Conservation (phyloP, 2,888 invertebrate species). For the Molanna angustata region DNA sequence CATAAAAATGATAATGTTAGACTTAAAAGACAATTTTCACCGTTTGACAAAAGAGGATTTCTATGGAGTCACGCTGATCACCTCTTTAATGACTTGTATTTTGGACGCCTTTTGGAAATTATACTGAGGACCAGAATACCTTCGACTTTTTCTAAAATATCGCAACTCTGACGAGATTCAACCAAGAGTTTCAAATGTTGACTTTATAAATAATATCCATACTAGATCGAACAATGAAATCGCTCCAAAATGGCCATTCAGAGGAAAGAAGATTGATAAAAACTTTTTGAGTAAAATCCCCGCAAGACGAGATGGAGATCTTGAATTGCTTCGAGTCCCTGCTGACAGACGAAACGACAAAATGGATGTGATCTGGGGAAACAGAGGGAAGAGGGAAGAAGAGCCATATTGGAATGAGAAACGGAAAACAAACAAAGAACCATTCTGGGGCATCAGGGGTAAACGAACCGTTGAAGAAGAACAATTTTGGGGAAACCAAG, state of each 20-base stretch:
- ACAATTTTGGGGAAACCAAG: conserved; percentile 16
- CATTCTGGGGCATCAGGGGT: conserved; percentile 36
- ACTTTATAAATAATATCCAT: conserved; percentile 6
- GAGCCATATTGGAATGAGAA: conserved; percentile 41
- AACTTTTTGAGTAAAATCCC: conserved; percentile 35
- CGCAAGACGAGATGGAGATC: conserved; percentile 39
- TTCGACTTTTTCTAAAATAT: no score
- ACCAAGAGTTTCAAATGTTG: background rate
- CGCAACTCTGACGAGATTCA: background rate
- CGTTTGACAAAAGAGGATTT: no score
- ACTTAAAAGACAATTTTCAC: no score
- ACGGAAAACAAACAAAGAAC: conserved; percentile 35
- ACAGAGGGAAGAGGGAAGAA: conserved; percentile 39
- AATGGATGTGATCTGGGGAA: conserved; percentile 43
- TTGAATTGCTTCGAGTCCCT: conserved; percentile 37
- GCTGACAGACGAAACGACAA: conserved; percentile 36
- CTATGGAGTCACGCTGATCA: no score
- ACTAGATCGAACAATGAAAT: conserved; percentile 26
- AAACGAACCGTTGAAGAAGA: conserved; percentile 36
- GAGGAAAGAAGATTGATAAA: conserved; percentile 39
- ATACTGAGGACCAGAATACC: no score
- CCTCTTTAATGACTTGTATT: no score
- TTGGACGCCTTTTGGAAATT: no score
- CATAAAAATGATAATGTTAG: no score
- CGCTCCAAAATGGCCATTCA: conserved; percentile 51